Evolutionary conservation across 2,888 invertebrate genomes (phyloP), one percentile per base, ranked within the genome.

Genomic region (Oxyteleia sp.): DNA sequence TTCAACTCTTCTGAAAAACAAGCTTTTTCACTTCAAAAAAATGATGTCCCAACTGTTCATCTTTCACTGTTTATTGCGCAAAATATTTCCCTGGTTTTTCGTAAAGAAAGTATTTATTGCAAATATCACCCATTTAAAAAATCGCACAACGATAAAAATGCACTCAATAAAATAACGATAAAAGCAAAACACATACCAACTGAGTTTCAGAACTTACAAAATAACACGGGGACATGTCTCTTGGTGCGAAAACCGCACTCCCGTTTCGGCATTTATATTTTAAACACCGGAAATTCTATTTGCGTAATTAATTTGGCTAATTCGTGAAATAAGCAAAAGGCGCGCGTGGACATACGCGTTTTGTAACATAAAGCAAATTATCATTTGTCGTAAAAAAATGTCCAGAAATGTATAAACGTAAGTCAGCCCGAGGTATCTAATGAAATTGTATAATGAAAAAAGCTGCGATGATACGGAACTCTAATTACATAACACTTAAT

Each of bases 401-500:
- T 32, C 53, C 15, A 5, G 53, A 32, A 53, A 53, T 32, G 11
- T 16, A 16, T 16, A 53, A 32, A 53, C 51, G 29, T 13, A 29
- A 13, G 51, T 15, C 29, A 38, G n/a, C n/a, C 7, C 15, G 10
- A 43, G n/a, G 23, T 61, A 15, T 49, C 43, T 49, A 49, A 64
- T 64, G 47, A 35, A 64, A 49, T 35, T 49, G 47, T 15, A 23
- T 38, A 64, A 49, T 4, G 23, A 47, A 49, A 53, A 53, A 61
- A 16, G 20, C 29, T 41, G 23, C 51, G 18, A 61, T 29, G 51
- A 61, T 29, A 61, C 26, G 15, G 13, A 51, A 51, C 16, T 61
- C 13, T 51, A 61, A 61, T 61, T 61, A 20, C 15, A 61, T 43
- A 61, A 61, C 61, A 59, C 41, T 72, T 72, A 72, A 61, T 72